Base-by-base conservation (phyloP, 2,113 vertebrate species). In the Uria aalge region DNA sequence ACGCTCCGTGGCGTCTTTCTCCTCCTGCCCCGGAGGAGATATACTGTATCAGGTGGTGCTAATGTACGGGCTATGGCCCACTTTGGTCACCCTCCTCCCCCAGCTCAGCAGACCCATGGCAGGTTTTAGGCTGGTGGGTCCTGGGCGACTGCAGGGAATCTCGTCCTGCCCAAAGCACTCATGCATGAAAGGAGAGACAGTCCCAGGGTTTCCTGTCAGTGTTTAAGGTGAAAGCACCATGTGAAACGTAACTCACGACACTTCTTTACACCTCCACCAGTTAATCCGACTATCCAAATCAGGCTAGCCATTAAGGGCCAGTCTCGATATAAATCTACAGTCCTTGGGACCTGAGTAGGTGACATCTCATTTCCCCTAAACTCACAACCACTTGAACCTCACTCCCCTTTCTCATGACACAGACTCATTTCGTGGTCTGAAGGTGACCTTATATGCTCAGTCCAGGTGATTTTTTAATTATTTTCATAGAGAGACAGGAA, bases 181-280 rank as follows among this genome's bases (percentile, higher is more conserved):
- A 5, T 4, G 56, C 9, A 34, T 0, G 0, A 55, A 77, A 67
- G 38, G 5, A 73, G 38, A 67, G 40, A 8, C 60, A 67, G 38
- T 52, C 23, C 8, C 20, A 55, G 52, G 43, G 26, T 20, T 57
- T 93, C 67, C 52, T 77, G 48, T 32, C 38, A 2, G 11, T 72
- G 32, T 50, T 55, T 63, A 34, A 91, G 50, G 41, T 53, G n/a
- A 84, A 91, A 77, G 13, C n/a, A 64, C 12, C 19, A 9, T 14
- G 36, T 38, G 71, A 90, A 93, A 85, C 0, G 0, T 38, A 71
- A 45, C 47, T 59, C 2, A 1, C 6, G 20, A 55, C 24, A 38
- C 15, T 59, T 76, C 22, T 71, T 69, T 34, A 3, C 23, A 62
- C 24, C 15, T 92, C 52, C 30, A 26, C 21, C 45, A 30, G 38